phyloP scores from a whole-genome alignment of 2,797 vertebrate genomes.

The Bradypodion ventrale region DNA sequence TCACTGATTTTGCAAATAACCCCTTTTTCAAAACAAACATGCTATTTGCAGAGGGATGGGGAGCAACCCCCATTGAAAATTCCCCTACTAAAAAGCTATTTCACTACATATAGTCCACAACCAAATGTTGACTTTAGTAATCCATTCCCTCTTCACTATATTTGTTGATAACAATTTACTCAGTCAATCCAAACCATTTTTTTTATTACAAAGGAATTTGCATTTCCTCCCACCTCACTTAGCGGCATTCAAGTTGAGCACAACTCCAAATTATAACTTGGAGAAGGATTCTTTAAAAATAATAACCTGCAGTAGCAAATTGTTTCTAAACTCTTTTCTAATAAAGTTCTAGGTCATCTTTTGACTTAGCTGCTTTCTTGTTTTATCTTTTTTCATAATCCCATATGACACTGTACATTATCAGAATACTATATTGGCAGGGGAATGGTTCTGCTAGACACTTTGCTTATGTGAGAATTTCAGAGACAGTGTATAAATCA shows the following conservation, averaged over 20 bases:
- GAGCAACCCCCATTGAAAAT: neutral
- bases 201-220: conserved; percentile 16
- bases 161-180: conserved; percentile 13
- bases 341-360: neutral
- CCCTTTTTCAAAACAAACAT: conserved; percentile 19
- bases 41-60: conserved; percentile 56
- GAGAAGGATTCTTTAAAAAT: neutral
- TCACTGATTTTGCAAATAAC: conserved; percentile 60
- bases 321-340: neutral
- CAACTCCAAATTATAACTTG: conserved; percentile 8
- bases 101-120: neutral
- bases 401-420: neutral
- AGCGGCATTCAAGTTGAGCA: neutral
- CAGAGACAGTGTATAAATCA: neutral
- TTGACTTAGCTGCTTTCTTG: conserved; percentile 15
- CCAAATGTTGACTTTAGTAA: conserved; percentile 43
- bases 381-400: conserved; percentile 10
- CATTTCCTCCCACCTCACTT: neutral
- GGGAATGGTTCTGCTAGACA: neutral
- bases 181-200: conserved; percentile 19
- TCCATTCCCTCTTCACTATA: conserved; percentile 13
- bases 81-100: neutral
- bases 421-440: neutral
- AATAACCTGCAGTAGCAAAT: neutral
- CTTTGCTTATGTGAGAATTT: neutral